These are phyloP conservation scores for Epirrhoe alternata DNA, from an alignment of 2,888 invertebrate genomes.

Conservation along the genomic window DNA sequence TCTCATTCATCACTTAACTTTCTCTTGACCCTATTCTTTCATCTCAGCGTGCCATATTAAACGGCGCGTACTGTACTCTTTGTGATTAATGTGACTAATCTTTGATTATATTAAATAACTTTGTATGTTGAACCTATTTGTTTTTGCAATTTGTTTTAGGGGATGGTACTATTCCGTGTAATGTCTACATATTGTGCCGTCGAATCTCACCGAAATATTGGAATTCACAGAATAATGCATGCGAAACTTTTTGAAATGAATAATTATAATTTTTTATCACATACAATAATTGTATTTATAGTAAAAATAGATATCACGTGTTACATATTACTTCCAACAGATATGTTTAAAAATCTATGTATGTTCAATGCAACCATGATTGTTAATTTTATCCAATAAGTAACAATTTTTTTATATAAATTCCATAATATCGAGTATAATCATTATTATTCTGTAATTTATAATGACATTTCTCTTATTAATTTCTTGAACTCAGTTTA, in stretches of 20 bases:
- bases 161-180: conserved; percentile 45
- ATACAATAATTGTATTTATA: too few species aligned
- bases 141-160: conserved; percentile 46
- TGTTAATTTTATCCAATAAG: neutral
- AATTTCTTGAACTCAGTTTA: too few species aligned
- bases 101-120: neutral
- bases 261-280: too few species aligned
- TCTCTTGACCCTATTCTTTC: conserved; percentile 8
- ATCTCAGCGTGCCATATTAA: conserved; percentile 26
- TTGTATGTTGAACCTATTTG: conserved; percentile 10
- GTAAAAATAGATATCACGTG: too few species aligned
- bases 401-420: neutral
- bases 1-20: conserved; percentile 5
- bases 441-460: neutral
- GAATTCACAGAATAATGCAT: conserved; percentile 23
- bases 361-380: neutral
- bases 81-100: conserved; percentile 32
- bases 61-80: conserved; percentile 22
- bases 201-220: conserved; percentile 44
- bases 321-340: too few species aligned
- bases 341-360: too few species aligned
- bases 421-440: neutral
- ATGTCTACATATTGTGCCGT: conserved; percentile 38
- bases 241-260: too few species aligned
- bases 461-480: too few species aligned